A percentile compares a stretch with the other conserved stretches of the same genome.
These are phyloP conservation scores for Polyergus mexicanus DNA, from an alignment of 1,140 invertebrate genomes.

Conservation along the genomic window DNA sequence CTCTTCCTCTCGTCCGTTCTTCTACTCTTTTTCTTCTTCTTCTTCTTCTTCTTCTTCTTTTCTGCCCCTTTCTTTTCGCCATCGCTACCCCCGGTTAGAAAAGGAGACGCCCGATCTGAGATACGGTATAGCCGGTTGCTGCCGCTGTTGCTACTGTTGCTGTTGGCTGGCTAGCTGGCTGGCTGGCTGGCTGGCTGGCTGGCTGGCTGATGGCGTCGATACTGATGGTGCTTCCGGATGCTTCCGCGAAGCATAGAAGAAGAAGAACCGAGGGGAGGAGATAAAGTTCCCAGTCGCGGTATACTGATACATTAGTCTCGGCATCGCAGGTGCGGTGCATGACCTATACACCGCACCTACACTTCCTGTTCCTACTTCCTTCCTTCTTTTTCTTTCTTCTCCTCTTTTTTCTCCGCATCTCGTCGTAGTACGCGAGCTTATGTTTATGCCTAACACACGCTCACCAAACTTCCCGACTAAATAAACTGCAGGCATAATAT, in stretches of 20 bases:
- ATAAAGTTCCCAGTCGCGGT: constrained; percentile 77
- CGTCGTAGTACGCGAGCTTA: constrained; percentile 50
- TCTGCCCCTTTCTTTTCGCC: not conserved
- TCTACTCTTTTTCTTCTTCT: not conserved
- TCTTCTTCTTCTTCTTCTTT: not conserved
- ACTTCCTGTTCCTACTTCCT: constrained; percentile 18
- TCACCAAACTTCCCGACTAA: constrained; percentile 78
- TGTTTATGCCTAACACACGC: constrained; percentile 43
- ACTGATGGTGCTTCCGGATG: constrained; percentile 16
- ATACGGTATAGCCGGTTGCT: constrained; percentile 23
- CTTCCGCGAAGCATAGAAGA: not conserved
- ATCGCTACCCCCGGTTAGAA: constrained; percentile 9
- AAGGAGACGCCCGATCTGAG: constrained; percentile 52
- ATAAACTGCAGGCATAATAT: constrained; percentile 80
- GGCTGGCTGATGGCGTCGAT: constrained; percentile 51
- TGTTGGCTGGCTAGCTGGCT: constrained; percentile 24
- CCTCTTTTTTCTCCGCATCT: not conserved
- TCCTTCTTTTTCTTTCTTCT: not conserved
- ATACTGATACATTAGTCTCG: constrained; percentile 76
- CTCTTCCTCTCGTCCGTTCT: constrained; percentile 19
- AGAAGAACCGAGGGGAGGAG: constrained; percentile 26
- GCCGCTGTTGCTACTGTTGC: constrained; percentile 20
- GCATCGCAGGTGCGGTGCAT: constrained; percentile 74
- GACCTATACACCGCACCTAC: constrained; percentile 44
- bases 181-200: constrained; percentile 34